phyloP scores from a whole-genome alignment of 2,888 invertebrate species.

The Lottia scabra region DNA sequence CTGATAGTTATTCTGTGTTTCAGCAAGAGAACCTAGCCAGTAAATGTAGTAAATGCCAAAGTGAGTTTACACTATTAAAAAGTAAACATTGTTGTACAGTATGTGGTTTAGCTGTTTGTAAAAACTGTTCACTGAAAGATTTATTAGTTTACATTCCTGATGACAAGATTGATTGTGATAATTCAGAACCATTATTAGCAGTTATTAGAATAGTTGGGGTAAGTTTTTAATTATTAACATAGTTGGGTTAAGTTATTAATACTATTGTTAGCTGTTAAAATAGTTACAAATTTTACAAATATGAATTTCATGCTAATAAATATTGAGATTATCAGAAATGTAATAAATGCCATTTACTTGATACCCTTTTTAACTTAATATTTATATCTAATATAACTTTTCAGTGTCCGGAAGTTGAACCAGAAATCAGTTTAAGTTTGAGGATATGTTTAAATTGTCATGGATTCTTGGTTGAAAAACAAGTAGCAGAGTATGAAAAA shows the following conservation, averaged over 20 bases:
- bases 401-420: slow-evolving; percentile 58
- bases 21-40: slow-evolving; percentile 51
- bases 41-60: slow-evolving; percentile 43
- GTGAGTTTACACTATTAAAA: slow-evolving; percentile 41
- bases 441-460: slow-evolving; percentile 49
- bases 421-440: slow-evolving; percentile 54
- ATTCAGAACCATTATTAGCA: slow-evolving; percentile 17
- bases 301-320: no score
- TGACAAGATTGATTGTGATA: slow-evolving; percentile 47
- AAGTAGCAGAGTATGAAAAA: slow-evolving; percentile 31
- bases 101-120: slow-evolving; percentile 52
- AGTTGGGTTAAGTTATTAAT: slow-evolving; percentile 44
- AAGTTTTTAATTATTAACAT: slow-evolving; percentile 47
- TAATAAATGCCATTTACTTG: no score
- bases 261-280: background rate
- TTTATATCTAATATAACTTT: no score
- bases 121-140: slow-evolving; percentile 48
- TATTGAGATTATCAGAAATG: no score
- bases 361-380: no score
- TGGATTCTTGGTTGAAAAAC: slow-evolving; percentile 38
- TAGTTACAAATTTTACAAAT: no score
- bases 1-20: slow-evolving; percentile 7
- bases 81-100: slow-evolving; percentile 52
- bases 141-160: slow-evolving; percentile 53
- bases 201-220: slow-evolving; percentile 53